Conservation (phyloP, 2,797 vertebrate species). For the Cirrhinus molitorella region DNA sequence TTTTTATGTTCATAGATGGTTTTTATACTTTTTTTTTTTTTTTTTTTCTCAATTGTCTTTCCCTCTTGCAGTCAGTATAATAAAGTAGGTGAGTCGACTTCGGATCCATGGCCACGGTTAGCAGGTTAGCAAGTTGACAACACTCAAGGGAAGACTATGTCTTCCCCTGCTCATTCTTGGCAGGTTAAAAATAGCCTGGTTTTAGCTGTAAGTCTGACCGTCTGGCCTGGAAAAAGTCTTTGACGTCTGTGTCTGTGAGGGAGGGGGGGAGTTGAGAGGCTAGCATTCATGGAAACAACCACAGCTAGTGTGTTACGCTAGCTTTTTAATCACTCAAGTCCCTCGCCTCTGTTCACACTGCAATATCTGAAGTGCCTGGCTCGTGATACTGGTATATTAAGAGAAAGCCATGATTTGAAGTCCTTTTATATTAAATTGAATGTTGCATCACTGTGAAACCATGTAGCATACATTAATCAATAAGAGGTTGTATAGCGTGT, state of each 20-base stretch:
- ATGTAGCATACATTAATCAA: conserved; percentile 74
- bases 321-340: conserved; percentile 49
- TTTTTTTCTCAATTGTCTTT: conserved; percentile 46
- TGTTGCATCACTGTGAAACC: conserved; percentile 80
- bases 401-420: conserved; percentile 57
- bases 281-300: conserved; percentile 42
- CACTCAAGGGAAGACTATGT: conserved; percentile 41
- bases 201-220: conserved; percentile 61
- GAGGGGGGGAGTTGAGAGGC: conserved; percentile 38
- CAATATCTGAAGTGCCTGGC: conserved; percentile 66
- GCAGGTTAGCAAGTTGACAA: conserved; percentile 48
- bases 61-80: conserved; percentile 7
- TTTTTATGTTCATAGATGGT: conserved; percentile 4
- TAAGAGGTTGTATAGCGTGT: conserved; percentile 53
- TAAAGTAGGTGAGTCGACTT: conserved; percentile 17
- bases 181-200: conserved; percentile 61
- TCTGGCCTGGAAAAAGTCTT: conserved; percentile 61
- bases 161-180: conserved; percentile 43
- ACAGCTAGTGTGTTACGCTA: conserved; percentile 37
- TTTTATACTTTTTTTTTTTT: too few relatives aligned
- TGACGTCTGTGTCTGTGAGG: conserved; percentile 41
- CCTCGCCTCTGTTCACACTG: conserved; percentile 59
- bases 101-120: conserved; percentile 2
- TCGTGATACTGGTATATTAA: conserved; percentile 63
- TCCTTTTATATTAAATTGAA: conserved; percentile 62